Percentiles rank a stretch among this genome's conserved stretches.
Conservation (phyloP, 1,140 invertebrate species). For the Linepithema humile region DNA sequence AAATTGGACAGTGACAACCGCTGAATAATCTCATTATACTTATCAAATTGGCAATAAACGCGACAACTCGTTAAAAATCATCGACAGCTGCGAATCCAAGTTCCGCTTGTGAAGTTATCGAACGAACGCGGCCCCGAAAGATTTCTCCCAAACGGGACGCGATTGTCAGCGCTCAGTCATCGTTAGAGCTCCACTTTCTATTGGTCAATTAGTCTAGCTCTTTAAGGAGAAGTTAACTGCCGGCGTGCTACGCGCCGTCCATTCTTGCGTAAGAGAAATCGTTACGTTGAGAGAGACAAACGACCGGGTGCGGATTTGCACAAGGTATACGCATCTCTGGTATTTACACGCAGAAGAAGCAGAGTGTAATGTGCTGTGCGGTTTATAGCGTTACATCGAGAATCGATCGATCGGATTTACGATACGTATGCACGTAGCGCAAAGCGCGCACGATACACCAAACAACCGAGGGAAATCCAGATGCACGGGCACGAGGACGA, state of each 20-base stretch:
- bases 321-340: conserved; percentile 30
- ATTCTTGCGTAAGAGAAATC: conserved; percentile 73
- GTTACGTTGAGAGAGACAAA: conserved; percentile 39
- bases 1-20: neutral
- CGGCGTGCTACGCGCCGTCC: conserved; percentile 30
- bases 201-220: conserved; percentile 77
- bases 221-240: conserved; percentile 71
- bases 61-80: neutral
- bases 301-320: conserved; percentile 45
- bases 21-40: conserved; percentile 7
- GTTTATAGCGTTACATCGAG: conserved; percentile 39
- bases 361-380: neutral
- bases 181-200: conserved; percentile 72
- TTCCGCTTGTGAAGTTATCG: conserved; percentile 14
- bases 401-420: conserved; percentile 41
- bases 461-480: conserved; percentile 43
- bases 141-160: conserved; percentile 60
- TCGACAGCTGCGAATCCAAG: conserved; percentile 22
- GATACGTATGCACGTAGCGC: neutral
- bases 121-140: conserved; percentile 57
- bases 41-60: neutral
- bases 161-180: conserved; percentile 68
- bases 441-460: neutral
- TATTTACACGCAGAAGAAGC: conserved; percentile 42
- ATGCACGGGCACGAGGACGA: conserved; percentile 48